A percentile compares a stretch with the other conserved stretches of the same genome.
These are phyloP conservation scores for Lamproptera curius DNA, from an alignment of 2,888 invertebrate species.

Conservation along the genomic window DNA sequence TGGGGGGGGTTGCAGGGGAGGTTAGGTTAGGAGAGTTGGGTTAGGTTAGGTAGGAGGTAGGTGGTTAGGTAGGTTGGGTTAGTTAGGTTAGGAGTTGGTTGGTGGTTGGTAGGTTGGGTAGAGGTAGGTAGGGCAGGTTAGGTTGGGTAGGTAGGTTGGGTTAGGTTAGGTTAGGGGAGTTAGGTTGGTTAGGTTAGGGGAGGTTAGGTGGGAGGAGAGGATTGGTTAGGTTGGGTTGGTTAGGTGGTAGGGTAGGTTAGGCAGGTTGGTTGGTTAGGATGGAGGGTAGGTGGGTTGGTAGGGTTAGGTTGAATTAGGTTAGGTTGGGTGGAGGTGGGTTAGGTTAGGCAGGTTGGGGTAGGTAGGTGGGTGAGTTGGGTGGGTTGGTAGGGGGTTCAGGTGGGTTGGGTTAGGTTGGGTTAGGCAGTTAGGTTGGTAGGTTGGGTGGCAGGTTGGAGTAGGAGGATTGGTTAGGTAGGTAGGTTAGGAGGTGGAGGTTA, in stretches of 20 bases:
- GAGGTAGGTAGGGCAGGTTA: constrained; percentile 28
- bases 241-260: constrained; percentile 22
- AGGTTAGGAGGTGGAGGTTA: no score
- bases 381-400: constrained; percentile 21
- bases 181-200: no score
- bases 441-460: no score
- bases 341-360: constrained; percentile 27
- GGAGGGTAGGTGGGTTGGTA: no score
- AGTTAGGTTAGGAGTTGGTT: constrained; percentile 24
- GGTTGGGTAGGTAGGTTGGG: no score
- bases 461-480: no score
- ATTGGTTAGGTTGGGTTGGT: constrained; percentile 23
- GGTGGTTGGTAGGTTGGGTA: constrained; percentile 16
- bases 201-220: constrained; percentile 20
- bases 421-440: no score
- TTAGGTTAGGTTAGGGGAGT: no score
- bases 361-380: constrained; percentile 24
- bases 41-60: constrained; percentile 23
- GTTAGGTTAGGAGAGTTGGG: constrained; percentile 25
- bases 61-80: no score
- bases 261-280: no score
- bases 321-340: constrained; percentile 28
- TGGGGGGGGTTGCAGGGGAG: no score
- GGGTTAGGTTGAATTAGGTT: constrained; percentile 26
- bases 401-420: constrained; percentile 23